Percentiles rank a stretch among this genome's conserved stretches.
These are phyloP conservation scores for Orthonevra nobilis DNA, from an alignment of 2,888 invertebrate species.

Conservation along the genomic window DNA sequence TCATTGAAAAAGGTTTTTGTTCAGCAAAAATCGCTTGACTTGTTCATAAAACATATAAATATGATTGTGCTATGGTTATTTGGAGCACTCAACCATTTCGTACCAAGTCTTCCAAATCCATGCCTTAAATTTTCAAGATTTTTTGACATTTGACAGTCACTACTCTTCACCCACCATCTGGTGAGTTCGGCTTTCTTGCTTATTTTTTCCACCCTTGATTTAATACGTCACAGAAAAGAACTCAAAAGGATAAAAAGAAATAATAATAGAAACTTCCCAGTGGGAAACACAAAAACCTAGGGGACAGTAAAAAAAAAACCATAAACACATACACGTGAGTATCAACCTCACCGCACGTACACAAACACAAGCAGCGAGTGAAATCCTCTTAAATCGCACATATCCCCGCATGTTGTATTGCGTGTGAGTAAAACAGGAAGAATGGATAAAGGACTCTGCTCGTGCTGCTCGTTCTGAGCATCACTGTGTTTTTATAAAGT, in stretches of 20 bases:
- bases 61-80: too few species aligned
- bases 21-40: too few species aligned
- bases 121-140: neutral
- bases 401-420: too few species aligned
- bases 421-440: neutral
- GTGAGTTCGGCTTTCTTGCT: constrained; percentile 21
- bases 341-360: constrained; percentile 8
- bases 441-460: neutral
- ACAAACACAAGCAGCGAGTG: neutral
- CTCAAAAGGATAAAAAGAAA: constrained; percentile 24
- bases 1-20: too few species aligned
- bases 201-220: neutral
- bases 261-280: neutral
- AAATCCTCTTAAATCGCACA: too few species aligned
- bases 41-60: too few species aligned
- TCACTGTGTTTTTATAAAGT: constrained; percentile 12
- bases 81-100: too few species aligned
- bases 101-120: too few species aligned
- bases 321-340: neutral
- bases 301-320: constrained; percentile 6
- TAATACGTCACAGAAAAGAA: constrained; percentile 47
- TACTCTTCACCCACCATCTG: constrained; percentile 55
- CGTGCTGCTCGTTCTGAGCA: neutral
- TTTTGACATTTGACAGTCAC: constrained; percentile 48
- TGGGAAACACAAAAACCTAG: constrained; percentile 27